Evolutionary conservation across 2,888 invertebrate species (phyloP).

Genomic region (Tridacna crocea): DNA sequence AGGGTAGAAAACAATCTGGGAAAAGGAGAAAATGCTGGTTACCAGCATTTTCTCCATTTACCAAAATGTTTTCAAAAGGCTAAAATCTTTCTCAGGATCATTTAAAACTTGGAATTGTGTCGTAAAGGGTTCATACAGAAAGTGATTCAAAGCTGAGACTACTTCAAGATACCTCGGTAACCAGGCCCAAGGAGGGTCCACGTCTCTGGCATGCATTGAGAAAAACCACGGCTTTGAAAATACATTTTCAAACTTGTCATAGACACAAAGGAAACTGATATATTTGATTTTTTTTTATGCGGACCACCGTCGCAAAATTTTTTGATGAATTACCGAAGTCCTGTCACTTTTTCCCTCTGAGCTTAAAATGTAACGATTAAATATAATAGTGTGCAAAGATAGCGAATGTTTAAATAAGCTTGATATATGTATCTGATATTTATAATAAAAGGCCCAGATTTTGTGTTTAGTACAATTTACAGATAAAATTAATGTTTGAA

Average conservation of each 20-base stretch:
- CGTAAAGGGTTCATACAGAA: no score
- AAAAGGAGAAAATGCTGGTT: no score
- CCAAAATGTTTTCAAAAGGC: no score
- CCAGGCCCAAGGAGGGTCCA: conserved; percentile 34
- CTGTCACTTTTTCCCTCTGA: conserved; percentile 46
- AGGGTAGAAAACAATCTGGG: no score
- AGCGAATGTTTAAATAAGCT: conserved; percentile 56
- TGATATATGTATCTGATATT: conserved; percentile 58
- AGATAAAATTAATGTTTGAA: conserved; percentile 46
- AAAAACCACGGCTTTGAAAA: conserved; percentile 51
- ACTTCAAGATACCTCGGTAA: conserved; percentile 54
- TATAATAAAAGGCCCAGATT: conserved; percentile 45
- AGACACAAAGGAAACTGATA: conserved; percentile 57
- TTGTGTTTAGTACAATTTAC: conserved; percentile 42
- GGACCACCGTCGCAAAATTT: conserved; percentile 51
- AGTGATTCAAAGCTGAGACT: not conserved
- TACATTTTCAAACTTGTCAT: conserved; percentile 60
- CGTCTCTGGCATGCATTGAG: conserved; percentile 49
- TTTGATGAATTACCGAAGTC: conserved; percentile 50
- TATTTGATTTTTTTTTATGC: conserved; percentile 51
- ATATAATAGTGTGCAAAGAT: conserved; percentile 57
- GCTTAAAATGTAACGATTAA: conserved; percentile 56
- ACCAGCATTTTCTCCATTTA: no score
- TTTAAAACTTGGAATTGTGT: no score
- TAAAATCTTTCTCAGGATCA: no score